Evolutionary conservation across 2,888 invertebrate genomes (phyloP), one percentile per base, ranked within the genome.

Genomic region (Epirrhoe tristata): DNA sequence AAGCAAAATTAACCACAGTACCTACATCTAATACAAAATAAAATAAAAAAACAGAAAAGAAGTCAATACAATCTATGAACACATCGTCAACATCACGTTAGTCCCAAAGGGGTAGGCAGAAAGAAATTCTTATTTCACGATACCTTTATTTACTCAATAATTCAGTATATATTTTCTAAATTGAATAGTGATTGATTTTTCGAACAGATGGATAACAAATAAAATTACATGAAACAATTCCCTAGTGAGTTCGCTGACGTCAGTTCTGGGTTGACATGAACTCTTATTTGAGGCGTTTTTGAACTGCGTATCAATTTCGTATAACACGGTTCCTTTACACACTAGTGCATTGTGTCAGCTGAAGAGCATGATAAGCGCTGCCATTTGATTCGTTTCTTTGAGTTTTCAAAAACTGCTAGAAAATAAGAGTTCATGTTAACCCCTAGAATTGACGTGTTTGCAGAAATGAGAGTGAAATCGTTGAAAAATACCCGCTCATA

Each of bases 401-500:
- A n/a, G n/a, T n/a, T n/a, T n/a, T 24, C 24, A 24, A 24, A 24
- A 24, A 24, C 24, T 24, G 24, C 24, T 3, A 24, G 24, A 3
- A 24, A 24, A 2, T 24, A 24, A 2, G 24, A 24, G 24, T 24
- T 24, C 24, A 24, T 24, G 24, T 24, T 24, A 24, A 24, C 24
- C 24, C 24, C 24, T 52, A 57, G 46, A 63, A 63, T 63, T 16
- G 17, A 58, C 46, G 43, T 51, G 32, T 52, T 43, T 32, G 57
- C 46, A 66, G 63, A 67, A 50, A 62, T 50, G 43, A 54, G 56
- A 57, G 43, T 55, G n/a, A 61, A 64, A 61, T 68, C 57, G 48
- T 48, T 59, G 58, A 67, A 67, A 67, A 64, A 64, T 60, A 39
- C 39, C 60, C 58, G 24, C 61, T 68, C 64, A 68, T 68, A 68